These are phyloP conservation scores for Thera britannica DNA, from an alignment of 2,888 invertebrate species.

Conservation along the genomic window DNA sequence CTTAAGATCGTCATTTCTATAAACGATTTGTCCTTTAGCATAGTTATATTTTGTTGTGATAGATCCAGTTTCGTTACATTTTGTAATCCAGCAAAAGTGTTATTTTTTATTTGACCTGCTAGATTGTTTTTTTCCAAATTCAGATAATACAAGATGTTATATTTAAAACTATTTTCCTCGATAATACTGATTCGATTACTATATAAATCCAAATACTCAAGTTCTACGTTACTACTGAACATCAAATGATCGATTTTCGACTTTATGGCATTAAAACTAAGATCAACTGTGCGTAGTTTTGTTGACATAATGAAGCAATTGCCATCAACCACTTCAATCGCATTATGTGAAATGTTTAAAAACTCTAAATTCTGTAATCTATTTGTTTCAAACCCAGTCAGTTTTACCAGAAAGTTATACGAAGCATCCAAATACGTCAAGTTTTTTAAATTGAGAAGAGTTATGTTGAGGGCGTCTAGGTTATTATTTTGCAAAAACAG, in stretches of 20 bases:
- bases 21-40: slow-evolving; percentile 59
- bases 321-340: slow-evolving; percentile 58
- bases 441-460: slow-evolving; percentile 58
- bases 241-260: slow-evolving; percentile 57
- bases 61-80: slow-evolving; percentile 57
- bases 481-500: slow-evolving; percentile 60
- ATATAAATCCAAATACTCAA: slow-evolving; percentile 60
- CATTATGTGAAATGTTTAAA: slow-evolving; percentile 67
- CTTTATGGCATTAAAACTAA: slow-evolving; percentile 64
- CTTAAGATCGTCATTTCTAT: slow-evolving; percentile 49
- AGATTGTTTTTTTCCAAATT: slow-evolving; percentile 65
- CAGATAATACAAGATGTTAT: slow-evolving; percentile 54
- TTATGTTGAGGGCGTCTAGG: slow-evolving; percentile 58
- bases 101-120: slow-evolving; percentile 53
- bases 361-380: slow-evolving; percentile 54
- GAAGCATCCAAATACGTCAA: slow-evolving; percentile 62
- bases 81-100: slow-evolving; percentile 61
- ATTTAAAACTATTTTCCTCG: slow-evolving; percentile 60
- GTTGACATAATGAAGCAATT: slow-evolving; percentile 64
- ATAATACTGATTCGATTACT: slow-evolving; percentile 61
- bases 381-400: slow-evolving; percentile 63
- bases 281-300: slow-evolving; percentile 57
- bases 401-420: slow-evolving; percentile 53
- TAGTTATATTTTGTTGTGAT: slow-evolving; percentile 57
- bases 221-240: slow-evolving; percentile 60